Evolutionary conservation across 2,888 invertebrate genomes (phyloP).

Genomic region (Zygogramma bicolorata): DNA sequence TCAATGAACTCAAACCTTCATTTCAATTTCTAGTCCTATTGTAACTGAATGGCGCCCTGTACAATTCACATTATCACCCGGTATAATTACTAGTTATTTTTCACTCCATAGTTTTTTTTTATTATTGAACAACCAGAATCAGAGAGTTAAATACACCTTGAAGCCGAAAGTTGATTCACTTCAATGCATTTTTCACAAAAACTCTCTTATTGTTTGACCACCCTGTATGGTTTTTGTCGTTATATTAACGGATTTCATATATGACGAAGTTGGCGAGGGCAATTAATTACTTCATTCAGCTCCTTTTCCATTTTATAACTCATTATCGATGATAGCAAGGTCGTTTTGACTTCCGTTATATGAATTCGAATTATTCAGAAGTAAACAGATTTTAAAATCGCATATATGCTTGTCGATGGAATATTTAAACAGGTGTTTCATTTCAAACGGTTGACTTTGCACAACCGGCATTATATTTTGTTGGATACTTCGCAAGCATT

Average conservation of each 20-base stretch:
- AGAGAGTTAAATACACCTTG: too few relatives aligned
- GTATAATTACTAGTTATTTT: too few relatives aligned
- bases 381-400: background rate
- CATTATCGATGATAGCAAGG: slow-evolving; percentile 6
- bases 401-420: background rate
- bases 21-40: too few relatives aligned
- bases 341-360: background rate
- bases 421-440: slow-evolving; percentile 4
- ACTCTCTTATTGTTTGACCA: too few relatives aligned
- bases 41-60: too few relatives aligned
- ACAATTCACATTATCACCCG: too few relatives aligned
- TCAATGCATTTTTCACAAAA: too few relatives aligned
- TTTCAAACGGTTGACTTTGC: background rate
- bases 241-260: background rate
- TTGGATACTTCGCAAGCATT: background rate
- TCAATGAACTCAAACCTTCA: too few relatives aligned
- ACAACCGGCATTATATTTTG: background rate
- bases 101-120: too few relatives aligned
- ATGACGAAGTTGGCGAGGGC: background rate
- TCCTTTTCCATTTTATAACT: background rate
- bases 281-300: background rate
- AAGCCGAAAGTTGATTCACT: too few relatives aligned
- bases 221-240: background rate
- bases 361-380: background rate
- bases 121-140: too few relatives aligned